Evolutionary conservation across 1,140 invertebrate genomes (phyloP).

Genomic region (Sesamia nonagrioides): DNA sequence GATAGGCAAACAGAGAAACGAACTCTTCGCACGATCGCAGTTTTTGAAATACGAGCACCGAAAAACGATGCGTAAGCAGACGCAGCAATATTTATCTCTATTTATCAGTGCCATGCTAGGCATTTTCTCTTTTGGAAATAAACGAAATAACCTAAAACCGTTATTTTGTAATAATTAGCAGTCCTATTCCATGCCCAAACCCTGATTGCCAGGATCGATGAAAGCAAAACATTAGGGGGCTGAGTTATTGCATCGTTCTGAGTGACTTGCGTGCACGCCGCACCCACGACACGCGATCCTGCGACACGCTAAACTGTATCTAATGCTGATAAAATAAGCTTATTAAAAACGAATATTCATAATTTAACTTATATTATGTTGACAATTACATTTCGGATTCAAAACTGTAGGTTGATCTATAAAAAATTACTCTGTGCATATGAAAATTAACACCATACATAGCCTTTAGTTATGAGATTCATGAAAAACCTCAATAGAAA

Average conservation of each 20-base stretch:
- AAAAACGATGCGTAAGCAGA: too few relatives aligned
- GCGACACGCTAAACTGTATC: slow-evolving; percentile 56
- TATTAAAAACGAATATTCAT: slow-evolving; percentile 35
- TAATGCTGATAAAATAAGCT: slow-evolving; percentile 46
- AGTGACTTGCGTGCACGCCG: slow-evolving; percentile 63
- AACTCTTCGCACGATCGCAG: too few relatives aligned
- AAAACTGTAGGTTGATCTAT: background rate
- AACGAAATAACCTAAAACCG: background rate
- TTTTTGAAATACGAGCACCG: too few relatives aligned
- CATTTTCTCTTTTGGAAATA: too few relatives aligned
- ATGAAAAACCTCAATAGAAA: too few relatives aligned
- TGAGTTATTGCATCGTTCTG: slow-evolving; percentile 60
- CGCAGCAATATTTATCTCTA: too few relatives aligned
- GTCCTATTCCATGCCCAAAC: background rate
- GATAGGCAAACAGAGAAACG: too few relatives aligned
- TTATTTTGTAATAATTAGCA: background rate
- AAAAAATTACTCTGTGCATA: too few relatives aligned
- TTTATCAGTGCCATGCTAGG: too few relatives aligned
- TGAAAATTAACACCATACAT: too few relatives aligned
- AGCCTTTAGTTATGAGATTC: too few relatives aligned
- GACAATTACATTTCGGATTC: background rate
- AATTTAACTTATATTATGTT: slow-evolving; percentile 21
- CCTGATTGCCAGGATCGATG: slow-evolving; percentile 52
- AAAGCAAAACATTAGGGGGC: slow-evolving; percentile 44
- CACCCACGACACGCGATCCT: slow-evolving; percentile 58